Evolutionary conservation across 2,113 vertebrate genomes (phyloP), one percentile per base, ranked within the genome.

Genomic region (Echinops telfairi): DNA sequence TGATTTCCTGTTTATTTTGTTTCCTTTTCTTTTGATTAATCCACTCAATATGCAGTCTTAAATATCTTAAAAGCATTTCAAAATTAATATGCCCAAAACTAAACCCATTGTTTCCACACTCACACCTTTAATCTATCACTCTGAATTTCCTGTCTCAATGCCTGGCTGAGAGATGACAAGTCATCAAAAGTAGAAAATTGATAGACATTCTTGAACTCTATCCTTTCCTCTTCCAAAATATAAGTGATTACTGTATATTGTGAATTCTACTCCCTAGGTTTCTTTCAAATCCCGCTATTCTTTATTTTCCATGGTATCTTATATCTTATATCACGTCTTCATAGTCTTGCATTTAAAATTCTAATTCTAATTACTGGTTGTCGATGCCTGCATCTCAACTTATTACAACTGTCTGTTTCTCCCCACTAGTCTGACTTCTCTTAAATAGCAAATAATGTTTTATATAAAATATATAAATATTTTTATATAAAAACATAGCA

Each of bases 341-440:
- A 33, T 62, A 31, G 58, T 60, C 23, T 60, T 2, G 76, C 40
- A 87, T 7, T 73, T 80, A 43, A 27, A 82, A 20, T 83, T 83
- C 23, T 2, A 79, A 80, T 31, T 70, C 27, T 29, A 71, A 29
- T 38, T 40, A 22, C 27, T 75, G 57, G 12, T 53, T 5, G 1
- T 0, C 7, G 6, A 58, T 22, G 8, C 6, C 29, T 81, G 12
- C 9, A 70, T 75, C 15, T 60, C 33, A 92, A 25, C 33, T 53
- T 53, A 88, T 47, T 91, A 57, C 8, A 77, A 29, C 76, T 68
- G 84, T 84, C 71, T 58, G 1, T 86, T 94, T 81, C 47, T 29
- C 22, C 14, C 6, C 8, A 38, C 11, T 86, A 88, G 27, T 60
- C n/a, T 90, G 33, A 64, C 2, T 78, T 22, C n/a, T 75, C 64